These are phyloP conservation scores for Palaemon carinicauda DNA, from an alignment of 1,140 invertebrate genomes.

Conservation along the genomic window DNA sequence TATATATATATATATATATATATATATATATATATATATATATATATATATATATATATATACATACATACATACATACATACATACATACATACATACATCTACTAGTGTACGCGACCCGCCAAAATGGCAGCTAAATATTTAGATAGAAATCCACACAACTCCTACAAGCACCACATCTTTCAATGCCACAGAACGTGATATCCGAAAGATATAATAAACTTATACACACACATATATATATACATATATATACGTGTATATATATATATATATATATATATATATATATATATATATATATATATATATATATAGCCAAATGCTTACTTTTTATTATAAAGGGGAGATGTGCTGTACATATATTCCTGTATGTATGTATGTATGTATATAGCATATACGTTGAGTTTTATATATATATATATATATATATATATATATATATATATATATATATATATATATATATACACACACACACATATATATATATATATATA, in stretches of 20 bases:
- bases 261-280: slow-evolving; percentile 9
- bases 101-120: too few relatives aligned
- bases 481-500: neutral
- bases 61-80: neutral
- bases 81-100: neutral
- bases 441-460: neutral
- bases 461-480: neutral
- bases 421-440: neutral
- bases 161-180: too few relatives aligned
- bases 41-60: neutral
- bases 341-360: too few relatives aligned
- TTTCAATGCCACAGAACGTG: too few relatives aligned
- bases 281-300: neutral
- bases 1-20: neutral
- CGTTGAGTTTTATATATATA: neutral
- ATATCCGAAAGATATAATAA: too few relatives aligned
- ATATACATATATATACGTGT: neutral
- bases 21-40: neutral
- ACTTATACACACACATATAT: neutral
- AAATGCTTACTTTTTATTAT: too few relatives aligned
- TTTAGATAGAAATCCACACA: too few relatives aligned
- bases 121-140: too few relatives aligned
- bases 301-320: neutral
- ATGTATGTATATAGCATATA: neutral
- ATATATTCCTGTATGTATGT: neutral